phyloP scores from a whole-genome alignment of 2,113 vertebrate genomes.

The Nothobranchius furzeri region DNA sequence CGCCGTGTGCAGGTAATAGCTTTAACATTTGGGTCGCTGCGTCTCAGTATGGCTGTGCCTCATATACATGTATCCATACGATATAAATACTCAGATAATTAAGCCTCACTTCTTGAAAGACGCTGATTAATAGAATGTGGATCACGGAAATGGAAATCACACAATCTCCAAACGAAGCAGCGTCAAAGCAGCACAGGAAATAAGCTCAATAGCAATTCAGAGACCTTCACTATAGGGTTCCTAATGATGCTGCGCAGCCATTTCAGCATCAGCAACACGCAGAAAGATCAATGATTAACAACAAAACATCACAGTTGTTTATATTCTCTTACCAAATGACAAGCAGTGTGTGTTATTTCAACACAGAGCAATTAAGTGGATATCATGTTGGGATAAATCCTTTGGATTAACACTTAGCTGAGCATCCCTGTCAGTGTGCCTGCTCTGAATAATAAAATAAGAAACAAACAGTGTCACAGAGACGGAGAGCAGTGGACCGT shows the following conservation, averaged over 20 bases:
- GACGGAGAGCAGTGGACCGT: neutral
- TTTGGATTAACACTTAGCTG: conserved; percentile 53
- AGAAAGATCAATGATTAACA: conserved; percentile 46
- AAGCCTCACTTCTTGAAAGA: conserved; percentile 8
- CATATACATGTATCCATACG: conserved; percentile 21
- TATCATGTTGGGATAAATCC: conserved; percentile 54
- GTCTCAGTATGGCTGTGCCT: conserved; percentile 36
- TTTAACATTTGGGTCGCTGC: conserved; percentile 47
- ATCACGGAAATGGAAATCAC: conserved; percentile 18
- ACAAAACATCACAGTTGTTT: conserved; percentile 42
- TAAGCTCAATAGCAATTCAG: conserved; percentile 23
- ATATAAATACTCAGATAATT: conserved; percentile 18
- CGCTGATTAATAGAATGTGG: conserved; percentile 7
- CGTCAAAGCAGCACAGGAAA: conserved; percentile 9
- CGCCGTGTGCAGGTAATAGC: conserved; percentile 58
- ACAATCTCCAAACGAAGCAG: neutral
- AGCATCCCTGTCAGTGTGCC: conserved; percentile 20
- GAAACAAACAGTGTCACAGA: conserved; percentile 2
- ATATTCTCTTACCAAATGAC: conserved; percentile 43
- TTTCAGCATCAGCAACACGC: conserved; percentile 25
- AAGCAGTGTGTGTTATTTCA: conserved; percentile 36
- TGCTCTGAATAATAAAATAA: conserved; percentile 38
- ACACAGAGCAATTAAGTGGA: conserved; percentile 54
- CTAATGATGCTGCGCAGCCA: conserved; percentile 11
- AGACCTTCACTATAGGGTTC: conserved; percentile 7